Conservation (phyloP, 1,140 invertebrate species). For the Penaeus chinensis region DNA sequence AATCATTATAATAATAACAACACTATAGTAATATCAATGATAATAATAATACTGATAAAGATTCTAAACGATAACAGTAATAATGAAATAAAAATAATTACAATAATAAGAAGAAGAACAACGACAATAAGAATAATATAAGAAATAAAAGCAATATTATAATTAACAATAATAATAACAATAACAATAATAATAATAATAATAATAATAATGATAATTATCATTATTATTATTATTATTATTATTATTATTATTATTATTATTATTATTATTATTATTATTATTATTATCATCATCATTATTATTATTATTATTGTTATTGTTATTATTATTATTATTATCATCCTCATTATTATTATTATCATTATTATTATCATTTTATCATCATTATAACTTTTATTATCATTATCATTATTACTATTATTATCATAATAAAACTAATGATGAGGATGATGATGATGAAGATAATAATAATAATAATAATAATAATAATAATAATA, state of each 20-base stretch:
- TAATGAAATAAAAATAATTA: background rate
- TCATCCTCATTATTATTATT: background rate
- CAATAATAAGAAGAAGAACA: background rate
- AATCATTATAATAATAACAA: too few relatives aligned
- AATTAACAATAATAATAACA: too few relatives aligned
- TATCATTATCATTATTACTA: background rate
- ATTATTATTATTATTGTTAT: background rate
- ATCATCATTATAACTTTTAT: background rate
- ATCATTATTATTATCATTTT: background rate
- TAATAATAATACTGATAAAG: too few relatives aligned
- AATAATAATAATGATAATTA: background rate
- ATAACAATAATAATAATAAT: too few relatives aligned
- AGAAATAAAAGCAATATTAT: background rate
- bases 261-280: background rate
- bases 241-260: background rate
- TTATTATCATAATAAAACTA: background rate
- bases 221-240: slow-evolving; percentile 1
- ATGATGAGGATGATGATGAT: background rate
- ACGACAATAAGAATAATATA: background rate
- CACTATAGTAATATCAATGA: too few relatives aligned
- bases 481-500: too few relatives aligned
- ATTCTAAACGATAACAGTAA: too few relatives aligned
- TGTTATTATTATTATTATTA: background rate
- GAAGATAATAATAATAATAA: too few relatives aligned
- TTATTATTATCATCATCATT: background rate